Base-by-base conservation (phyloP, 2,113 vertebrate species). In the Strix uralensis region DNA sequence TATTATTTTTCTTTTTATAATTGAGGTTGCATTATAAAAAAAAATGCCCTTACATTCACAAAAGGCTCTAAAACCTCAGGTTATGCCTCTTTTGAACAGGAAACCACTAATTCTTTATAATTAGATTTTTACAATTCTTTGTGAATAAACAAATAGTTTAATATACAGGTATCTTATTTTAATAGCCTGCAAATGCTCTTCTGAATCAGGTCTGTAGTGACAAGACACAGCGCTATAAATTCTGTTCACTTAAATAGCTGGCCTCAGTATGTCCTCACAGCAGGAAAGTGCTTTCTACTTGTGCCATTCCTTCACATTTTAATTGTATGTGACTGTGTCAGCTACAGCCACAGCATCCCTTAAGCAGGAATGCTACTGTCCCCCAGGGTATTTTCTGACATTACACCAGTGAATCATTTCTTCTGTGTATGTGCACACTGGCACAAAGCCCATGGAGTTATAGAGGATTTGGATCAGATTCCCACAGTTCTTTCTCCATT, bases 401-500 rank as follows among this genome's bases (percentile, higher is more conserved):
- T 26, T 79, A 59, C 47, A 57, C 29, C 93, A 89, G 86, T 89
- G 93, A 94, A 90, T 93, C 1, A 93, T 77, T 92, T 90, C 42
- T 92, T 81, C 86, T 91, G 32, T 72, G 44, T 61, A 87, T 63
- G 38, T 61, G 30, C 86, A 71, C 0, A 2, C 52, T 96, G 95
- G 94, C 89, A 63, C 5, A 79, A 91, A 69, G 91, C 95, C 91
- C 84, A 85, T 78, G 26, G 36, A 92, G 30, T 61, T 92, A 89
- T 16, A 81, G 65, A 96, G 52, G 61, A 59, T 93, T 94, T 3
- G 14, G 49, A 47, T 30, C 81, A 91, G 61, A 89, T 96, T 97
- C 94, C 91, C 95, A 95, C 87, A 96, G 78, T 62, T 81, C n/a
- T 19, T 78, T 71, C 65, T 84, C 51, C 36, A 44, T 51, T 91